Evolutionary conservation across 2,888 invertebrate genomes (phyloP).

Genomic region (Synanthedon vespiformis): DNA sequence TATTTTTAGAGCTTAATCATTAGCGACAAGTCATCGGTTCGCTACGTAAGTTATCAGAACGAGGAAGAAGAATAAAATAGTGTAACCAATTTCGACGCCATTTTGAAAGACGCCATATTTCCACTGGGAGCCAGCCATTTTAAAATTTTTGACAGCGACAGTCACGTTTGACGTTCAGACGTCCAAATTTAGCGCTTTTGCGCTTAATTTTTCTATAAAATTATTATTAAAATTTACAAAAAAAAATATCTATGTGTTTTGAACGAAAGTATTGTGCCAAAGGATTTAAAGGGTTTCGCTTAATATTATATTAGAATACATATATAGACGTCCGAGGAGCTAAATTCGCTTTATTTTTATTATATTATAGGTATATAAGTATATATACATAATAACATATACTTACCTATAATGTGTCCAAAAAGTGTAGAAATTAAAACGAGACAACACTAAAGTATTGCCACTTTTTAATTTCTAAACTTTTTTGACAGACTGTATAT

Average conservation of each 20-base stretch:
- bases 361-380: constrained; percentile 3
- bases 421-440: no score
- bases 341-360: background rate
- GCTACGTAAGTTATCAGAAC: constrained; percentile 95
- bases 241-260: background rate
- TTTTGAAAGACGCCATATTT: constrained; percentile 8
- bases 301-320: background rate
- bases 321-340: constrained; percentile 11
- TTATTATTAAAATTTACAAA: background rate
- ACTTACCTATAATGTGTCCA: constrained; percentile 7
- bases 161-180: background rate
- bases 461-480: no score
- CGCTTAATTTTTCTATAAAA: background rate
- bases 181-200: background rate
- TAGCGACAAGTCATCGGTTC: constrained; percentile 92
- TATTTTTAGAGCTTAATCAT: constrained; percentile 84
- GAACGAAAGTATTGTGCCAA: constrained; percentile 1
- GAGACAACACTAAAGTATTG: no score
- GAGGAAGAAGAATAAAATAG: constrained; percentile 86
- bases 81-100: constrained; percentile 11
- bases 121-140: background rate
- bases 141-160: background rate
- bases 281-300: constrained; percentile 1
- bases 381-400: constrained; percentile 3
- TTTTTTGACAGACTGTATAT: no score